Conservation (phyloP, 2,888 invertebrate species). For the Galeopsomyia nigrocyanea region DNA sequence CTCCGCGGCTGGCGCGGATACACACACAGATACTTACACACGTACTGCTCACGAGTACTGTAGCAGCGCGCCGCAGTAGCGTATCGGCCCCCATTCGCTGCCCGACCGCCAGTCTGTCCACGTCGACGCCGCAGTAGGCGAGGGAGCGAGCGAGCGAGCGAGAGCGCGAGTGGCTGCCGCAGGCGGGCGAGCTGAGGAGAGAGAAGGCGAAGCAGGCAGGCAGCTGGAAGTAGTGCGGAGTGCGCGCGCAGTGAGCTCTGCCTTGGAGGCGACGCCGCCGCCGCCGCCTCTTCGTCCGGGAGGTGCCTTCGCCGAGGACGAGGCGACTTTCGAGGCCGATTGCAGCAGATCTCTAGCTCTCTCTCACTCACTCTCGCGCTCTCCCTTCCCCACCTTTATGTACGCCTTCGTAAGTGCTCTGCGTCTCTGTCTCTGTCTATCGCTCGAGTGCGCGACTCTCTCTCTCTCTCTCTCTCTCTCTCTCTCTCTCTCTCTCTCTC, state of each 20-base stretch:
- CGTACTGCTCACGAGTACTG: too few relatives aligned
- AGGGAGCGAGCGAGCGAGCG: not conserved
- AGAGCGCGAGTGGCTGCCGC: not conserved
- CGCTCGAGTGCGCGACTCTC: slow-evolving; percentile 25
- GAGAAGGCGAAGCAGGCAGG: slow-evolving; percentile 24
- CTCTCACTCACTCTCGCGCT: slow-evolving; percentile 18
- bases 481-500: not conserved
- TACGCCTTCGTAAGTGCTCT: slow-evolving; percentile 11
- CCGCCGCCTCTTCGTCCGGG: slow-evolving; percentile 7
- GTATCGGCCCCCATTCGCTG: not conserved
- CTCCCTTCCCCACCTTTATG: slow-evolving; percentile 3
- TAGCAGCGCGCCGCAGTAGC: too few relatives aligned
- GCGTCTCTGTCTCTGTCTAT: slow-evolving; percentile 23
- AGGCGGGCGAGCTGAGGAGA: slow-evolving; percentile 14
- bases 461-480: not conserved
- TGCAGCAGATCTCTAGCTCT: not conserved
- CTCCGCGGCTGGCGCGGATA: too few relatives aligned
- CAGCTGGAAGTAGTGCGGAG: slow-evolving; percentile 44
- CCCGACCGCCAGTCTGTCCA: not conserved
- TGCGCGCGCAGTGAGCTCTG: slow-evolving; percentile 52
- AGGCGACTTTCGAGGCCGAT: slow-evolving; percentile 41
- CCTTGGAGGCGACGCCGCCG: slow-evolving; percentile 50
- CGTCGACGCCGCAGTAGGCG: not conserved
- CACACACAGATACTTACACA: too few relatives aligned
- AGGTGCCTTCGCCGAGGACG: slow-evolving; percentile 32